Evolutionary conservation across 2,888 invertebrate species (phyloP).

Genomic region (Mimachlamys varia): DNA sequence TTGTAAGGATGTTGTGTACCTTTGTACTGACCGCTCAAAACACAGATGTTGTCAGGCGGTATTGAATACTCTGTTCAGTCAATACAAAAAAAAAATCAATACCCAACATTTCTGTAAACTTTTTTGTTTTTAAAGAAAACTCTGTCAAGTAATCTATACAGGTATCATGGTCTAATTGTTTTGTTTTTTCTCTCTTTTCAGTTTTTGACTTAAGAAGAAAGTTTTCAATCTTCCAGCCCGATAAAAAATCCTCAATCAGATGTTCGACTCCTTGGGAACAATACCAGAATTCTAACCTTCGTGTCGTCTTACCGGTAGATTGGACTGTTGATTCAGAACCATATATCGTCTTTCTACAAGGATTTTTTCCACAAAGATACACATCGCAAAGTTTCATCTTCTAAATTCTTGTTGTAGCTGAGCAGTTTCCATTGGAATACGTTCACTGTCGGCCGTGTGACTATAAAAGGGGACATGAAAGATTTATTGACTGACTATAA

Average conservation of each 20-base stretch:
- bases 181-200: constrained; percentile 1
- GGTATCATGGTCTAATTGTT: constrained; percentile 16
- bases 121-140: not conserved
- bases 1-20: not conserved
- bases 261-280: not conserved
- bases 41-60: not conserved
- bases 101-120: not conserved
- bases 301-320: not conserved
- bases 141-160: not conserved
- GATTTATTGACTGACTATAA: constrained; percentile 11
- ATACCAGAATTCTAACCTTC: not conserved
- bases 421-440: not conserved
- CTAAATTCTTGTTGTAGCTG: not conserved
- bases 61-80: not conserved
- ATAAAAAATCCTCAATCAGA: not conserved
- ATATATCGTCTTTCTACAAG: not conserved
- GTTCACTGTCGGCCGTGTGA: not conserved
- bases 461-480: constrained; percentile 2
- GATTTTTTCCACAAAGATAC: not conserved
- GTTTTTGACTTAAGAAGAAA: not conserved
- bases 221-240: not conserved
- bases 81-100: not conserved
- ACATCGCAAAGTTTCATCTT: constrained; percentile 32
- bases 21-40: not conserved
- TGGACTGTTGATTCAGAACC: not conserved